These are phyloP conservation scores for Vanessa tameamea DNA, from an alignment of 1,140 invertebrate species.

Conservation along the genomic window DNA sequence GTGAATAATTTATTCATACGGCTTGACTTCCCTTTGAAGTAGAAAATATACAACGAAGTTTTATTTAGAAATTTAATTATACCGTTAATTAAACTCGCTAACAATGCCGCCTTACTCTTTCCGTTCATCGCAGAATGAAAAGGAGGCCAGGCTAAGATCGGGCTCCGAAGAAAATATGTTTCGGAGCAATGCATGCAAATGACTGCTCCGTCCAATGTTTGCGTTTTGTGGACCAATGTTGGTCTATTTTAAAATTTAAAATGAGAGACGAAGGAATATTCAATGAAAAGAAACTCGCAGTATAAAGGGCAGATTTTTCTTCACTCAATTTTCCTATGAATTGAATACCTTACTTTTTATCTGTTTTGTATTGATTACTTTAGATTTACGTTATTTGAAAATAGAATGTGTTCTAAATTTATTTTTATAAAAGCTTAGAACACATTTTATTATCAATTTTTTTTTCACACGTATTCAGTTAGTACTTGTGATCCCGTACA, in stretches of 20 bases:
- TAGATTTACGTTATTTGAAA: too few species aligned
- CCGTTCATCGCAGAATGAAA: slow-evolving; percentile 9
- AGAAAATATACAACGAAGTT: too few species aligned
- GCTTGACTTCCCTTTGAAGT: too few species aligned
- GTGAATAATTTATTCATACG: too few species aligned
- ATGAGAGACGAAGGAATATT: not conserved
- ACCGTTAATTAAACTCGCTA: not conserved
- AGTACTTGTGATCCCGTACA: too few species aligned
- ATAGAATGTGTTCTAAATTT: too few species aligned
- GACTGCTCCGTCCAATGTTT: slow-evolving; percentile 12
- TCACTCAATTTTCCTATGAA: not conserved
- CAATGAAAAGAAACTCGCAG: not conserved
- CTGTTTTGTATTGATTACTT: not conserved
- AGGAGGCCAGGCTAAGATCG: slow-evolving; percentile 20
- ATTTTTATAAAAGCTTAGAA: too few species aligned
- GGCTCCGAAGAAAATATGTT: slow-evolving; percentile 14
- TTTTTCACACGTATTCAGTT: too few species aligned
- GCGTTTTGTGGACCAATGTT: not conserved
- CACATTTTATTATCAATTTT: too few species aligned
- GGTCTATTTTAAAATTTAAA: slow-evolving; percentile 7
- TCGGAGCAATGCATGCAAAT: slow-evolving; percentile 22
- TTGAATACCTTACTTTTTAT: not conserved
- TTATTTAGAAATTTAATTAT: too few species aligned
- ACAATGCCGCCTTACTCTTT: not conserved
- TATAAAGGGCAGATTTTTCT: not conserved